Evolutionary conservation across 1,140 invertebrate genomes (phyloP).

Genomic region (Drosophila oshimai): DNA sequence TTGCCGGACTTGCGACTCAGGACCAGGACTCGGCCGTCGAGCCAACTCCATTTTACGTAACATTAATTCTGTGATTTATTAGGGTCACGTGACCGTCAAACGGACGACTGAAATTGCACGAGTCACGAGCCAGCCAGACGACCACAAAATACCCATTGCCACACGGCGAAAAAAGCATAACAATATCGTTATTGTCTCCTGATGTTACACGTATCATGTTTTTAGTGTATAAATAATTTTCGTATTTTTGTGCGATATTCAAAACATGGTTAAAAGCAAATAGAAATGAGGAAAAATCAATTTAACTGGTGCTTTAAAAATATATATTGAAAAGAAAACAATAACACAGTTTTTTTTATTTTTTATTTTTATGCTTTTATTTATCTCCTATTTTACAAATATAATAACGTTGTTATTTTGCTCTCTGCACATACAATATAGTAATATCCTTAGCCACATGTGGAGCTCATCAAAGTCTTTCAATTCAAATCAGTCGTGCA

Average conservation of each 20-base stretch:
- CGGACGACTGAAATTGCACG: constrained; percentile 66
- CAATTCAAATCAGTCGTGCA: constrained; percentile 52
- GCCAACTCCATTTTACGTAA: constrained; percentile 83
- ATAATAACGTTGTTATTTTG: not conserved
- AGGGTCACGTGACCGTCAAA: constrained; percentile 82
- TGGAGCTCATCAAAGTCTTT: constrained; percentile 42
- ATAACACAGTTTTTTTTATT: no score
- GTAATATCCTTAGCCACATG: constrained; percentile 1
- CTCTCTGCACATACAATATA: not conserved
- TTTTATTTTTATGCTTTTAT: no score
- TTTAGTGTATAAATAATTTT: no score
- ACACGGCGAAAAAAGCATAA: constrained; percentile 26
- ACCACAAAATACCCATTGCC: constrained; percentile 49
- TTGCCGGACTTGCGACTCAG: not conserved
- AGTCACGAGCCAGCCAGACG: constrained; percentile 69
- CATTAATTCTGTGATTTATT: constrained; percentile 83
- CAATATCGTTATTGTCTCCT: not conserved
- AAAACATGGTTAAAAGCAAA: no score
- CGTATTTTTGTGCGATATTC: no score
- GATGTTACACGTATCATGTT: no score
- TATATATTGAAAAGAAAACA: no score
- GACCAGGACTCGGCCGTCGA: not conserved
- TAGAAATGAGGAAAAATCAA: no score
- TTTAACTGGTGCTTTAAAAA: no score
- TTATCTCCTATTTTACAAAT: no score